Percentiles rank a stretch among this genome's conserved stretches.
Evolutionary conservation across 2,113 vertebrate genomes (phyloP).

Genomic region (Tor tambroides): DNA sequence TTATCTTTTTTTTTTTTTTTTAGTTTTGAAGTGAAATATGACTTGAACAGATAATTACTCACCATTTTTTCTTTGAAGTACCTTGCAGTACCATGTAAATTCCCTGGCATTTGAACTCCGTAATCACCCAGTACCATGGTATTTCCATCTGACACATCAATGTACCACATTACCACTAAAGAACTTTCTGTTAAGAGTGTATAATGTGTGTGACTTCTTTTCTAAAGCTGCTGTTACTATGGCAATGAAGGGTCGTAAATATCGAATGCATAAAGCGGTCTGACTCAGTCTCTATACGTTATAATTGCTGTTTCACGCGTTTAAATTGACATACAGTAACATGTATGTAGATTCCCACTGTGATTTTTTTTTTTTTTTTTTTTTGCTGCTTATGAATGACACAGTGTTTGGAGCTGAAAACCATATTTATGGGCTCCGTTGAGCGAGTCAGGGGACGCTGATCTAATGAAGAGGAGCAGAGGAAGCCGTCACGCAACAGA

Average conservation of each 20-base stretch:
- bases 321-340: background rate
- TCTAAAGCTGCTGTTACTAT: background rate
- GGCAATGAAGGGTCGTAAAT: conserved; percentile 2
- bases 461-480: conserved; percentile 54
- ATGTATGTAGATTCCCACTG: background rate
- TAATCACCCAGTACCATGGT: background rate
- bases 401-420: conserved; percentile 22
- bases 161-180: background rate
- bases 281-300: background rate
- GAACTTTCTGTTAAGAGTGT: background rate
- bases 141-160: background rate
- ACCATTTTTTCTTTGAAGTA: background rate
- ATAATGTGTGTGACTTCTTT: background rate
- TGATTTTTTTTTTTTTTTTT: background rate
- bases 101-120: background rate
- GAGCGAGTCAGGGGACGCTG: conserved; percentile 42
- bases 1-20: background rate
- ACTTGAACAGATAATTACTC: background rate
- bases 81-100: background rate
- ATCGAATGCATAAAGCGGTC: background rate
- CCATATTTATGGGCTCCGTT: conserved; percentile 34
- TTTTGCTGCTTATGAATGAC: conserved; percentile 12
- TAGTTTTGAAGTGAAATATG: background rate
- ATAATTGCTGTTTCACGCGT: background rate
- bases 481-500: conserved; percentile 58